Percentiles rank a stretch among this genome's conserved stretches.
Conservation (phyloP, 2,888 invertebrate species). For the Embidobia sp. region DNA sequence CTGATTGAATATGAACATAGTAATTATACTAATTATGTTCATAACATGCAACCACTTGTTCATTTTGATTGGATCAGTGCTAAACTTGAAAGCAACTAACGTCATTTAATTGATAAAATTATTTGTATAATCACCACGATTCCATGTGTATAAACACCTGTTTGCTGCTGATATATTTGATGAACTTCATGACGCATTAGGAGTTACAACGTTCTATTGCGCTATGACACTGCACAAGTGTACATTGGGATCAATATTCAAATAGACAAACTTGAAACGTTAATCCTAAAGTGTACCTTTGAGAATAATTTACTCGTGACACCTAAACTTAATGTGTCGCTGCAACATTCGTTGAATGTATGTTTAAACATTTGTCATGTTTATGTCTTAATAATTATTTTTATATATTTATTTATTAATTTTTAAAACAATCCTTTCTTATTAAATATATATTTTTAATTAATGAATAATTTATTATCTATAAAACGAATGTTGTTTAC, state of each 20-base stretch:
- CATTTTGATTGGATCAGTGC: constrained; percentile 49
- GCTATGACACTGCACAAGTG: constrained; percentile 50
- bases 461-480: no score
- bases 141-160: constrained; percentile 55
- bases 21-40: constrained; percentile 55
- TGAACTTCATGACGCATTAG: constrained; percentile 59
- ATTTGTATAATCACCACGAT: constrained; percentile 58
- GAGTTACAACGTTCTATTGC: constrained; percentile 50
- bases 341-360: no score
- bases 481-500: no score
- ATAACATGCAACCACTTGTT: constrained; percentile 33
- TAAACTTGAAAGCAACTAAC: constrained; percentile 42
- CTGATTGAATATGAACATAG: constrained; percentile 16
- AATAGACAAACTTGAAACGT: constrained; percentile 46
- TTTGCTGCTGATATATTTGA: constrained; percentile 50
- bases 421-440: no score
- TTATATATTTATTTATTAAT: no score
- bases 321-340: neutral
- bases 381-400: no score
- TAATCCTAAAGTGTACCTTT: constrained; percentile 22
- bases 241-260: constrained; percentile 55
- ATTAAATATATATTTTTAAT: no score
- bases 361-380: no score
- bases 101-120: constrained; percentile 57
- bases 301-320: constrained; percentile 32